Base-by-base conservation (phyloP, 2,113 vertebrate genomes). In the Mormyrus iriodes region DNA sequence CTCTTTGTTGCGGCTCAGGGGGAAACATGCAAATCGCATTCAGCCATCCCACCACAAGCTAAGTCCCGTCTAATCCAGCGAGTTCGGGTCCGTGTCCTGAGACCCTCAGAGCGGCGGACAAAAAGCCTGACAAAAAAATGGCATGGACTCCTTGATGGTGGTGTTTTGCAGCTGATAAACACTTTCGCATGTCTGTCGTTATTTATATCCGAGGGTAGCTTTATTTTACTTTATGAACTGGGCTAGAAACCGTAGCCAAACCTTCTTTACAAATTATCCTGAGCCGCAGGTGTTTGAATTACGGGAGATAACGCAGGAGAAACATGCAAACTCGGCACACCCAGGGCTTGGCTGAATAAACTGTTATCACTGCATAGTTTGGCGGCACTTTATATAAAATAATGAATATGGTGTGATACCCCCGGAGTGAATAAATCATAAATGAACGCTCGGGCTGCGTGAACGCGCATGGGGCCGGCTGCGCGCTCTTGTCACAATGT, bases 401-500 rank as follows among this genome's bases (percentile, higher is more conserved):
- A 42, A 79, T 69, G 49, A 86, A 86, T 31, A 52, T 24, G 39
- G 13, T 42, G 19, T 39, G 21, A 86, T 53, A n/a, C 48, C 51
- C n/a, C 83, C 69, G 17, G 35, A 51, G 31, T 39, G 12, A 86
- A 86, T 53, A 55, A 85, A 85, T 85, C 84, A 85, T 51, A 52
- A 31, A 86, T 49, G 51, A 48, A 51, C n/a, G 51, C 31, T 52
- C 44, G 31, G 89, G 46, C 46, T 31, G 19, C 48, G 82, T 69
- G 55, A 46, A 27, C 44, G 88, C 53, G 24, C 55, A 27, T 69
- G 48, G 27, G 21, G 10, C 83, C 55, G 53, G 46, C 24, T 69
- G 84, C 89, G 89, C 89, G 89, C 84, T 73, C 89, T 84, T 84
- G 89, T 52, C 83, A 86, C 58, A 86, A 65, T 89, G 84, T 89